These are phyloP conservation scores for Salvelinus alpinus DNA, from an alignment of 2,113 vertebrate genomes.

Conservation along the genomic window DNA sequence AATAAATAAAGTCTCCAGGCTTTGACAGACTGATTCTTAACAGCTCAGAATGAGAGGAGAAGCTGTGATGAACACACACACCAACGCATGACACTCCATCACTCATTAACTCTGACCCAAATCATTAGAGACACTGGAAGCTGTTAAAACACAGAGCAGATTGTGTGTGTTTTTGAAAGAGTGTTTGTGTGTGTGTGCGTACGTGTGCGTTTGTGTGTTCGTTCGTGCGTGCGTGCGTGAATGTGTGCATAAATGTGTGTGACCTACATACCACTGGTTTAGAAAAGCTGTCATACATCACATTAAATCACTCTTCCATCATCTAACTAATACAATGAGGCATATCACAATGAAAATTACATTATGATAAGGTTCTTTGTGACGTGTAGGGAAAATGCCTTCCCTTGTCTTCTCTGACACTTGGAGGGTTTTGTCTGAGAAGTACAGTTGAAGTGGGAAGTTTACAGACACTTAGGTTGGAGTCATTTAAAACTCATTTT, in stretches of 20 bases:
- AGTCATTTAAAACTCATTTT: too few species aligned
- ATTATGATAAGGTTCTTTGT: conserved; percentile 60
- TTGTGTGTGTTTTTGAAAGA: conserved; percentile 42
- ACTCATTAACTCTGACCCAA: conserved; percentile 77
- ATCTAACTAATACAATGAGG: conserved; percentile 41
- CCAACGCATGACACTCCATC: too few species aligned
- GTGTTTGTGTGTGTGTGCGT: too few species aligned
- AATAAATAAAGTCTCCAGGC: conserved; percentile 59
- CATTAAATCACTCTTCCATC: conserved; percentile 62
- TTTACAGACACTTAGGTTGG: too few species aligned
- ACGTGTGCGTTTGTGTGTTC: too few species aligned
- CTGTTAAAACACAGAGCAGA: conserved; percentile 74
- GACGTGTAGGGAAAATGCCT: conserved; percentile 44
- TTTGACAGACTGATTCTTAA: conserved; percentile 50
- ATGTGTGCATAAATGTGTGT: conserved; percentile 21
- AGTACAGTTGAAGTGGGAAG: too few species aligned
- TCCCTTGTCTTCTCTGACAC: conserved; percentile 14
- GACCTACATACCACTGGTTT: conserved; percentile 74
- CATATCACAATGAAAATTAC: conserved; percentile 57
- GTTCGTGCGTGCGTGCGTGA: too few species aligned
- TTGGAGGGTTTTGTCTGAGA: conserved; percentile 6
- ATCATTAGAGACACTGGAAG: conserved; percentile 71
- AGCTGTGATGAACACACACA: too few species aligned
- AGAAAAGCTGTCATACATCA: conserved; percentile 67
- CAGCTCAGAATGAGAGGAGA: conserved; percentile 36